These are phyloP conservation scores for Plectropomus leopardus DNA, from an alignment of 2,113 vertebrate species.

Conservation along the genomic window DNA sequence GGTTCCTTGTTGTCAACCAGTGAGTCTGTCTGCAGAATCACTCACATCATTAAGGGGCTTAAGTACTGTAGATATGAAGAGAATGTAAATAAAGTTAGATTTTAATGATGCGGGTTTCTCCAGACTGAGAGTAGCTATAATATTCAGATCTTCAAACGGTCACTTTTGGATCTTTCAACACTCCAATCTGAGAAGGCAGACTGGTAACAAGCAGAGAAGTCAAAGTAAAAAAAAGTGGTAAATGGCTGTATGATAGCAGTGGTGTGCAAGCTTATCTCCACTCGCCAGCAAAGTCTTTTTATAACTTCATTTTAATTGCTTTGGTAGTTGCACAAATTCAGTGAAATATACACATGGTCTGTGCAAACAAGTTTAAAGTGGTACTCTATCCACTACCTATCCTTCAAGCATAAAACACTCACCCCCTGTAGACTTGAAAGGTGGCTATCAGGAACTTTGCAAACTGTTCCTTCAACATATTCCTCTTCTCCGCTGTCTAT, in stretches of 20 bases:
- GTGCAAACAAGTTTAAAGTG: conserved; percentile 47
- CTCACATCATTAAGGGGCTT: conserved; percentile 5
- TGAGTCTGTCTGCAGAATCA: conserved; percentile 15
- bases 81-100: conserved; percentile 12
- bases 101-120: conserved; percentile 43
- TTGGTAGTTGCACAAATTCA: conserved; percentile 39
- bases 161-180: conserved; percentile 38
- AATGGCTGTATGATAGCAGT: conserved; percentile 42
- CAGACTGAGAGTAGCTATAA: conserved; percentile 6
- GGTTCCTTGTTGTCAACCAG: neutral
- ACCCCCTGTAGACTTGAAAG: conserved; percentile 40
- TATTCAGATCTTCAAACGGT: conserved; percentile 40
- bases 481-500: conserved; percentile 7
- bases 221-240: conserved; percentile 38
- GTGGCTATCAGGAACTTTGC: conserved; percentile 25
- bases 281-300: conserved; percentile 54
- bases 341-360: conserved; percentile 44
- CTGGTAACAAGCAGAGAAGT: conserved; percentile 42
- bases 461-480: conserved; percentile 4
- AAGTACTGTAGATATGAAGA: conserved; percentile 22
- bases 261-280: conserved; percentile 54
- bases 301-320: conserved; percentile 64
- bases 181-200: conserved; percentile 18
- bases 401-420: conserved; percentile 36
- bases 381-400: conserved; percentile 14